A percentile compares a stretch with the other conserved stretches of the same genome.
phyloP scores from a whole-genome alignment of 2,113 vertebrate genomes.

The Plotosus lineatus region DNA sequence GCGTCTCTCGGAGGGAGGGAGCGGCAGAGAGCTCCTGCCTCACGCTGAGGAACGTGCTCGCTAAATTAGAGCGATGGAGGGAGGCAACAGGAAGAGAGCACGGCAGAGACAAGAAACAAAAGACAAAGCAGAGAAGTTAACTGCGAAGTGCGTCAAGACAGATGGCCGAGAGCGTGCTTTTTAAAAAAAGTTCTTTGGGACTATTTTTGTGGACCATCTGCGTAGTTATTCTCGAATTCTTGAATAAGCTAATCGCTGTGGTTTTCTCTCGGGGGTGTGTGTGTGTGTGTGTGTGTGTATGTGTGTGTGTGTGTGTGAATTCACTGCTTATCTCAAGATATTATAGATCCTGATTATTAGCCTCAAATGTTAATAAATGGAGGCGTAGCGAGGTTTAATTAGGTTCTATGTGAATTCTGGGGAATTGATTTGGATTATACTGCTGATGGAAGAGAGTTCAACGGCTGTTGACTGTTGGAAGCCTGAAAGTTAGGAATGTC shows the following conservation, averaged over 20 bases:
- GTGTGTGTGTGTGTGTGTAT: no score
- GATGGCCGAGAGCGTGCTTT: conserved; percentile 7
- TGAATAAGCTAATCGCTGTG: neutral
- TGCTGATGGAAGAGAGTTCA: neutral
- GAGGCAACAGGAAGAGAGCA: conserved; percentile 41
- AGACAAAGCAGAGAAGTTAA: conserved; percentile 42
- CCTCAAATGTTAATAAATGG: neutral
- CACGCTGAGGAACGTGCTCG: conserved; percentile 67
- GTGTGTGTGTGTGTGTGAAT: no score
- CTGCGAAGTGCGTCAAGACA: conserved; percentile 44
- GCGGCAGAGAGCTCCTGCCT: conserved; percentile 67
- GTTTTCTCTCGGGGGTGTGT: neutral
- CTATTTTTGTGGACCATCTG: conserved; percentile 21
- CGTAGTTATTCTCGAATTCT: neutral
- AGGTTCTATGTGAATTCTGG: neutral
- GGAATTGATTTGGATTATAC: neutral
- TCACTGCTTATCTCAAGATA: neutral
- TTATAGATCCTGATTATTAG: neutral
- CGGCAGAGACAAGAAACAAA: conserved; percentile 39
- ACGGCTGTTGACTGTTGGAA: neutral
- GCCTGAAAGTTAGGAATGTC: neutral
- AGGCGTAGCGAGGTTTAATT: neutral
- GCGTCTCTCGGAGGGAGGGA: conserved; percentile 73
- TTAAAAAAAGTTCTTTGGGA: neutral
- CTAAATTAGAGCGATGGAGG: conserved; percentile 72